These are phyloP conservation scores for Lytechinus variegatus DNA, from an alignment of 35 echinoderm and acorn worm species.

Conservation along the genomic window DNA sequence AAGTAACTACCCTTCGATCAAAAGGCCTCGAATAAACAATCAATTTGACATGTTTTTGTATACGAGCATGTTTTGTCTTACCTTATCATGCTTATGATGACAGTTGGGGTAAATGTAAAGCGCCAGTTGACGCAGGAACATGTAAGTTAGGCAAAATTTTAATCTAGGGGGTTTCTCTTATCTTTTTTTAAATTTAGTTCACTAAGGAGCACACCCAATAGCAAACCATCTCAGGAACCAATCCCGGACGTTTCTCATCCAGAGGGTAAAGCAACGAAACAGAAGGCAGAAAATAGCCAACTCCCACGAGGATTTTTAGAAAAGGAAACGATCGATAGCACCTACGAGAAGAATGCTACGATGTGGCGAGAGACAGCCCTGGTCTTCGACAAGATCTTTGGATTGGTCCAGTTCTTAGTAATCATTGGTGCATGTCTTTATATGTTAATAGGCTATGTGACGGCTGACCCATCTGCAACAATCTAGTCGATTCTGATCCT, in stretches of 20 bases:
- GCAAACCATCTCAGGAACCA: neutral
- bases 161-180: neutral
- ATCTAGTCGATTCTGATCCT: neutral
- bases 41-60: no score
- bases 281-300: neutral
- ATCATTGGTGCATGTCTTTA: constrained; percentile 18
- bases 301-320: neutral
- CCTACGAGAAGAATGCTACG: constrained; percentile 6
- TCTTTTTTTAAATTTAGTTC: neutral
- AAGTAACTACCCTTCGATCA: no score
- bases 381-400: constrained; percentile 32
- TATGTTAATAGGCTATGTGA: constrained; percentile 23
- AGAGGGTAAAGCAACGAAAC: neutral
- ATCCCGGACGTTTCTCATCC: neutral
- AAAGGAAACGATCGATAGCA: neutral
- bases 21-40: no score
- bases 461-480: constrained; percentile 11
- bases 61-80: no score
- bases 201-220: neutral
- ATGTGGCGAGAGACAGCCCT: constrained; percentile 39
- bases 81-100: no score
- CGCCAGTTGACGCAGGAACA: no score
- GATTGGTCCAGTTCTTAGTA: constrained; percentile 8
- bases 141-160: no score
- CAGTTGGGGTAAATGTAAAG: no score